Evolutionary conservation across 2,888 invertebrate species (phyloP), one percentile per base, ranked within the genome.

Genomic region (Allolobophora icterica): DNA sequence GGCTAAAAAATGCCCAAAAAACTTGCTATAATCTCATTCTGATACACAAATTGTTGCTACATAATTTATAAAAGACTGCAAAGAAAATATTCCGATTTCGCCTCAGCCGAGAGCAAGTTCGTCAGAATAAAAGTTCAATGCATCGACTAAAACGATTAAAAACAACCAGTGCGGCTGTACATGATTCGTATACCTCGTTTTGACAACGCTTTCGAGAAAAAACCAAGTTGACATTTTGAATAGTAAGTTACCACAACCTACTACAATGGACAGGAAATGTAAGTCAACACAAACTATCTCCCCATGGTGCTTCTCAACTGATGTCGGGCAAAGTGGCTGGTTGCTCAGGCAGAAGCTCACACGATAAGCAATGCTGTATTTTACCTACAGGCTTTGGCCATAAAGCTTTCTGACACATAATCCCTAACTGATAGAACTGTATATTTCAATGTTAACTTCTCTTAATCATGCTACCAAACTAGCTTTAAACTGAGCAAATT

Each of bases 1-100:
- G n/a, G 52, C 52, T 71, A n/a, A 71, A 52, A 30, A 71, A 71
- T 71, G 71, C n/a, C 71, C 71, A 71, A 71, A 52, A 71, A 71
- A n/a, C 71, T 71, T 71, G 71, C 30, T n/a, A 71, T n/a, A 71
- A 71, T 30, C 71, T n/a, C 71, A 71, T 71, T 71, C 71, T 71
- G 71, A 30, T 11, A 71, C 5, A n/a, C 71, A 71, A 71, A n/a
- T n/a, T 71, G n/a, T 71, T n/a, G n/a, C n/a, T 11, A n/a, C n/a
- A 11, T 71, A 71, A 6, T n/a, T 71, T 30, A 8, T 71, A n/a
- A n/a, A 71, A 71, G 71, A 71, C 30, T 71, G 30, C 30, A 71
- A 71, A 24, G 13, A 42, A 42, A 52, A 52, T 6, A 52, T 52
- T 52, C 52, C 52, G 42, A 42, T 52, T 52, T 52, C 24, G 52